These are phyloP conservation scores for Tangara arthus DNA, from an alignment of 2,797 vertebrate species.

Conservation along the genomic window DNA sequence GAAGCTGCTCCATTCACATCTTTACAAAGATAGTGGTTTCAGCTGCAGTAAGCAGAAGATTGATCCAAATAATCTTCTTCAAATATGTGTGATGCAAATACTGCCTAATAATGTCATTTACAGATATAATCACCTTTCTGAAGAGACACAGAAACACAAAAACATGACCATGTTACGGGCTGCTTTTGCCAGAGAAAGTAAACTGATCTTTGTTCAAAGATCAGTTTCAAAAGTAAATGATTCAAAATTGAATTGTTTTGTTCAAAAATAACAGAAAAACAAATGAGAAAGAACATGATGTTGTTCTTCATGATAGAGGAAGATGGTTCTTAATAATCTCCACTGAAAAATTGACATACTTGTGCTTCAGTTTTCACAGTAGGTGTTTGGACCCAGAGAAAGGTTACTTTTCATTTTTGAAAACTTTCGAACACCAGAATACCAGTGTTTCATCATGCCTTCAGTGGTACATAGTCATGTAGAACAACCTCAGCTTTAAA, in stretches of 20 bases:
- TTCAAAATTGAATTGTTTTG: not conserved
- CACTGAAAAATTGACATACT: not conserved
- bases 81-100: not conserved
- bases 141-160: not conserved
- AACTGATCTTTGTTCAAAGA: not conserved
- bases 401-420: not conserved
- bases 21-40: slow-evolving; percentile 82
- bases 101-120: not conserved
- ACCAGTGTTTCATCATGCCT: not conserved
- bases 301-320: not conserved
- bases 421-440: not conserved
- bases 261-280: not conserved
- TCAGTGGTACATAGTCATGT: not conserved
- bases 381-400: not conserved
- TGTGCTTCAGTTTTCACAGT: not conserved
- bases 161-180: not conserved
- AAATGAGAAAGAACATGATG: not conserved
- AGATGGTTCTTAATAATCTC: not conserved
- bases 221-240: too few species aligned
- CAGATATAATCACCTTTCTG: not conserved
- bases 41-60: slow-evolving; percentile 68
- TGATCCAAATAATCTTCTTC: not conserved
- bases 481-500: not conserved
- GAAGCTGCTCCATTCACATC: slow-evolving; percentile 82
- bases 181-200: not conserved